phyloP scores from a whole-genome alignment of 1,140 invertebrate genomes.

The Alviniconcha marisindica region DNA sequence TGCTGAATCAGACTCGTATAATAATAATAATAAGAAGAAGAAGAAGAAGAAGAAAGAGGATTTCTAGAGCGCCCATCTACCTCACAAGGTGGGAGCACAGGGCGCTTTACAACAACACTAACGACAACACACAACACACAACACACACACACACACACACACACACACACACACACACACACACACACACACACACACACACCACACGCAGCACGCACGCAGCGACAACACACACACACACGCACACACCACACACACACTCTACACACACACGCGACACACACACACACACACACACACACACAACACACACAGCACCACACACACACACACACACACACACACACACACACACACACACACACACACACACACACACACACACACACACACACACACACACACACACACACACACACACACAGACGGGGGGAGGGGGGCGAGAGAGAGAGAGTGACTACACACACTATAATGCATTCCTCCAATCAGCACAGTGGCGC shows the following conservation, averaged over 20 bases:
- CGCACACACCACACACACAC: slow-evolving; percentile 35
- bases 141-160: neutral
- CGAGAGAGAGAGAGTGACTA: too few species aligned
- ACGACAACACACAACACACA: too few species aligned
- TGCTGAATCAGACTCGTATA: too few species aligned
- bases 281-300: neutral
- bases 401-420: slow-evolving; percentile 7
- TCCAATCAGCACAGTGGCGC: too few species aligned
- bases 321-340: slow-evolving; percentile 20
- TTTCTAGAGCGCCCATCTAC: too few species aligned
- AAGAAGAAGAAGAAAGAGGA: too few species aligned
- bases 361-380: slow-evolving; percentile 32
- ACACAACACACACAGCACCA: too few species aligned
- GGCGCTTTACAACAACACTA: too few species aligned
- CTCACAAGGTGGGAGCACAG: too few species aligned
- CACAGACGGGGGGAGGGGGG: too few species aligned
- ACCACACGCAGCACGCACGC: neutral
- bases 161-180: neutral
- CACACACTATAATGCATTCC: too few species aligned
- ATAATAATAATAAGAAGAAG: too few species aligned
- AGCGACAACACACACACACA: slow-evolving; percentile 14
- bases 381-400: slow-evolving; percentile 24
- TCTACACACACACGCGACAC: slow-evolving; percentile 4
- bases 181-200: slow-evolving; percentile 4
- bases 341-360: slow-evolving; percentile 23